phyloP scores from a whole-genome alignment of 2,113 vertebrate species.

The Thamnaconus septentrionalis region DNA sequence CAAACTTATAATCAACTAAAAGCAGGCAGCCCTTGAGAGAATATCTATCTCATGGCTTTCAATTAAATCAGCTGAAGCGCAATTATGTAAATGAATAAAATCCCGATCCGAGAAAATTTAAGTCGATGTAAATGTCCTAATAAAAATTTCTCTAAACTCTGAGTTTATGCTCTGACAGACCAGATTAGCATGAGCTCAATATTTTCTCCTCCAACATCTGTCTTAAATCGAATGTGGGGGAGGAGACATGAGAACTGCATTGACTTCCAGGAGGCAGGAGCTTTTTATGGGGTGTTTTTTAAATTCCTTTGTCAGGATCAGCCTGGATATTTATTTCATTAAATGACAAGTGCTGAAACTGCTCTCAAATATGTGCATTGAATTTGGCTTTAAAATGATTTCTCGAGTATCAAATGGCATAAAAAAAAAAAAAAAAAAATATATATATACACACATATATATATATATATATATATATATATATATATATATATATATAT shows the following conservation, averaged over 20 bases:
- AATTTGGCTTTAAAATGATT: not conserved
- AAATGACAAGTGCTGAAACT: not conserved
- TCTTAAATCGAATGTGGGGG: constrained; percentile 11
- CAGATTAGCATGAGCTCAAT: constrained; percentile 14
- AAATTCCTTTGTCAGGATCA: too few relatives aligned
- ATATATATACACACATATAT: too few relatives aligned
- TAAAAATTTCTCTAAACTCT: constrained; percentile 22
- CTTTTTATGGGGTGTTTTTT: too few relatives aligned
- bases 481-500: too few relatives aligned
- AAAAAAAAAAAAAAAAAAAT: too few relatives aligned
- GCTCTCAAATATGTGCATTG: not conserved
- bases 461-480: too few relatives aligned
- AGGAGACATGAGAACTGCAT: not conserved
- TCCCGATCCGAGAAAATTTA: constrained; percentile 21
- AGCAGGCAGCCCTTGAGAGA: constrained; percentile 14
- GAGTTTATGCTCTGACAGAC: constrained; percentile 35
- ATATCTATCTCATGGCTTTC: constrained; percentile 19
- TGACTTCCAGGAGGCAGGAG: not conserved
- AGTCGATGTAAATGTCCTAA: constrained; percentile 28
- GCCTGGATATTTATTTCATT: not conserved
- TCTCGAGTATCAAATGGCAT: too few relatives aligned
- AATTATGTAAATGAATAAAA: constrained; percentile 49
- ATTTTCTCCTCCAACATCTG: not conserved
- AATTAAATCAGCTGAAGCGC: constrained; percentile 40
- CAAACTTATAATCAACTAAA: constrained; percentile 18